Conservation (phyloP, 2,888 invertebrate species). For the Hirudinaria manillensis region DNA sequence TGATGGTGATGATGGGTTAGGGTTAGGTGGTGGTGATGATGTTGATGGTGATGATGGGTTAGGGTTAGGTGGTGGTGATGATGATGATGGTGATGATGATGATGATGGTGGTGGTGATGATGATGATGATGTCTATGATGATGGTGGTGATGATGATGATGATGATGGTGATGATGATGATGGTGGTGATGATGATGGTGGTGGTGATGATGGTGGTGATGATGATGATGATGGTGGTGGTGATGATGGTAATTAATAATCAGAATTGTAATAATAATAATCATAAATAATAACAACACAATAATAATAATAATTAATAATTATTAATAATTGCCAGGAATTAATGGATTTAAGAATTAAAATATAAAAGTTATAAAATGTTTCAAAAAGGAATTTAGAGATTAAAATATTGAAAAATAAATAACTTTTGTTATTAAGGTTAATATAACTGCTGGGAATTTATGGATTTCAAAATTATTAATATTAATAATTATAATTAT, state of each 20-base stretch:
- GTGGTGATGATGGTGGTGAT: background rate
- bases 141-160: background rate
- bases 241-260: slow-evolving; percentile 2
- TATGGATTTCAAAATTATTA: no score
- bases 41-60: background rate
- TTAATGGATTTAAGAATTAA: no score
- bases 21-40: background rate
- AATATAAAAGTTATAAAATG: no score
- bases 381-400: no score
- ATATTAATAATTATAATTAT: no score
- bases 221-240: background rate
- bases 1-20: background rate
- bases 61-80: background rate
- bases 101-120: background rate
- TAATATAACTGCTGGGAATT: no score
- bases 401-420: no score
- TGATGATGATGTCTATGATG: background rate
- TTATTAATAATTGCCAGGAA: no score
- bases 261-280: no score
- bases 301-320: no score
- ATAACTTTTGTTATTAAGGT: no score
- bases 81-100: slow-evolving; percentile 48
- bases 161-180: background rate
- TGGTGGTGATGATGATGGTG: background rate
- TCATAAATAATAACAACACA: no score